Evolutionary conservation across 2,888 invertebrate genomes (phyloP).

Genomic region (Limnephilus rhombicus): DNA sequence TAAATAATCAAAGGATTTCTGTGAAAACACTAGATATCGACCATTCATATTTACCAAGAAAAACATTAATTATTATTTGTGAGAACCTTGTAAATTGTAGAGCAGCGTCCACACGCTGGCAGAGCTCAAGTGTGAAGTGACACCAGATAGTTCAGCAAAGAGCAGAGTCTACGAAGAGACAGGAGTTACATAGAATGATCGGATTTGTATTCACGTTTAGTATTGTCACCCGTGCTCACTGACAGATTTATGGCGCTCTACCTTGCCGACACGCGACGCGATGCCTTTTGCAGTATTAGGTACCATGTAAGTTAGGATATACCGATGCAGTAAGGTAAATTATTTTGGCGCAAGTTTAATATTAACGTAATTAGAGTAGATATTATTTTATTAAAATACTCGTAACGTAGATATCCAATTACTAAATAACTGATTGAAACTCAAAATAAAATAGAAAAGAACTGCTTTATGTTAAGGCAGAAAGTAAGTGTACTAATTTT

Average conservation of each 20-base stretch:
- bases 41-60: too few species aligned
- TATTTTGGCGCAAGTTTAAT: not conserved
- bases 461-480: too few species aligned
- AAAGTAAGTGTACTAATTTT: too few species aligned
- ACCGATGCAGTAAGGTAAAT: not conserved
- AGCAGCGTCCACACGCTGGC: not conserved
- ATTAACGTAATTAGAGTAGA: too few species aligned
- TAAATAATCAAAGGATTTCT: too few species aligned
- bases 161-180: not conserved
- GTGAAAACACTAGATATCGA: too few species aligned
- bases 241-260: conserved; percentile 61
- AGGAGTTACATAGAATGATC: not conserved
- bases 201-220: conserved; percentile 61
- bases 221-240: conserved; percentile 57
- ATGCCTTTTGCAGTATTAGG: not conserved
- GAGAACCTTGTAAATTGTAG: not conserved
- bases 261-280: conserved; percentile 46
- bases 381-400: too few species aligned
- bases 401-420: too few species aligned
- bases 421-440: too few species aligned
- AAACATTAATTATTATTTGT: not conserved
- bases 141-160: not conserved
- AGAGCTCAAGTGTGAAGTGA: not conserved
- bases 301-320: not conserved
- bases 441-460: too few species aligned